Evolutionary conservation across 2,888 invertebrate species (phyloP).

Genomic region (Thera britannica): DNA sequence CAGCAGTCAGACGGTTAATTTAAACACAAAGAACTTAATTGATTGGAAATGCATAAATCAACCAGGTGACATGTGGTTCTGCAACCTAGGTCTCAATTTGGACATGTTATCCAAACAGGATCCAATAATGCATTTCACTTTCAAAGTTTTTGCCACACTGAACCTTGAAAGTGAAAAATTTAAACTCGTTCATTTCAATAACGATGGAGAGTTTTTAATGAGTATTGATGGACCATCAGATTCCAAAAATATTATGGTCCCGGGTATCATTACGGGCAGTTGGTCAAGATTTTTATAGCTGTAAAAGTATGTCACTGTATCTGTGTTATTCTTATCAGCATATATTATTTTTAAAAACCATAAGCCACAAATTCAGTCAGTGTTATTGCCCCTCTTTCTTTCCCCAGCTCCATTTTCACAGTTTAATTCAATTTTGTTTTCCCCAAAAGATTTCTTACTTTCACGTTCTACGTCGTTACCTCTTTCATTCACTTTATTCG

Average conservation of each 20-base stretch:
- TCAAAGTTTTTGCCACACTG: constrained; percentile 48
- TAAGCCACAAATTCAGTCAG: neutral
- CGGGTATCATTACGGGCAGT: constrained; percentile 1
- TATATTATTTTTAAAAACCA: neutral
- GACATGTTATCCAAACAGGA: constrained; percentile 49
- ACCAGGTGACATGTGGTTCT: constrained; percentile 51
- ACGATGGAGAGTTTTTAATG: constrained; percentile 38
- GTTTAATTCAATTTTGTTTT: neutral
- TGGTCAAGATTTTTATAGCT: constrained; percentile 1
- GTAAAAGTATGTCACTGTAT: constrained; percentile 5
- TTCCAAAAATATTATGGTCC: neutral
- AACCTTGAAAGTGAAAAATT: constrained; percentile 32
- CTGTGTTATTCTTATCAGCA: neutral
- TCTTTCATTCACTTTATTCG: neutral
- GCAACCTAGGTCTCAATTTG: constrained; percentile 51
- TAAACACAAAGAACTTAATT: constrained; percentile 21
- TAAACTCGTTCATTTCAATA: constrained; percentile 35
- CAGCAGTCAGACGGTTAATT: constrained; percentile 5
- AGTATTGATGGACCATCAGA: constrained; percentile 24
- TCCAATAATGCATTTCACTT: constrained; percentile 55
- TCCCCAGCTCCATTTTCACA: neutral
- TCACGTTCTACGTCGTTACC: too few relatives aligned
- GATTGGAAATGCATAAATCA: constrained; percentile 16
- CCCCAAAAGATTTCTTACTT: neutral
- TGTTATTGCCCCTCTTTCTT: neutral